Conservation (phyloP, 2,113 vertebrate species). For the Laticauda colubrina region DNA sequence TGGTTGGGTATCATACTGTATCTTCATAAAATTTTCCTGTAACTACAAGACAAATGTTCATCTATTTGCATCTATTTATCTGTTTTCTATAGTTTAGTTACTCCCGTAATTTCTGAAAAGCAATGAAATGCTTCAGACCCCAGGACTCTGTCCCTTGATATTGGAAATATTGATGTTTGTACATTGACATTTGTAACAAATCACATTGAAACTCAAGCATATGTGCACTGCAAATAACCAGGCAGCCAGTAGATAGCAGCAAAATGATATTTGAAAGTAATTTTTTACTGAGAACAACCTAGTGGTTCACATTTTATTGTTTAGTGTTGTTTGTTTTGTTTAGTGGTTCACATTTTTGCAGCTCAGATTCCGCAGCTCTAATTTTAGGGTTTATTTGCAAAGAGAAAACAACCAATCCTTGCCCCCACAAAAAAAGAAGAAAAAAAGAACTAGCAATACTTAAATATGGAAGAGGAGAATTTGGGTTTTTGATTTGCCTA, state of each 20-base stretch:
- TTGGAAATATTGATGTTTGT: neutral
- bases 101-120: neutral
- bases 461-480: neutral
- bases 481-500: neutral
- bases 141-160: neutral
- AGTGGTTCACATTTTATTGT: neutral
- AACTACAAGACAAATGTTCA: neutral
- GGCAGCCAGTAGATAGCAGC: neutral
- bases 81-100: neutral
- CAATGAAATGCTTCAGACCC: neutral
- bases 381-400: neutral
- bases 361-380: neutral
- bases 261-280: neutral
- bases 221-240: neutral
- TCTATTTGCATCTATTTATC: neutral
- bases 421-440: neutral
- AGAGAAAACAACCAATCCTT: neutral
- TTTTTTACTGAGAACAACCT: neutral
- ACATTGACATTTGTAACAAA: neutral
- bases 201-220: neutral
- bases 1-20: neutral
- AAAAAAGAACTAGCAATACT: neutral
- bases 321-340: too few relatives aligned
- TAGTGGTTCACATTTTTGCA: neutral
- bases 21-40: neutral